Percentiles rank a stretch among this genome's conserved stretches.
Conservation (phyloP, 2,888 invertebrate species). For the Sesia bembeciformis region DNA sequence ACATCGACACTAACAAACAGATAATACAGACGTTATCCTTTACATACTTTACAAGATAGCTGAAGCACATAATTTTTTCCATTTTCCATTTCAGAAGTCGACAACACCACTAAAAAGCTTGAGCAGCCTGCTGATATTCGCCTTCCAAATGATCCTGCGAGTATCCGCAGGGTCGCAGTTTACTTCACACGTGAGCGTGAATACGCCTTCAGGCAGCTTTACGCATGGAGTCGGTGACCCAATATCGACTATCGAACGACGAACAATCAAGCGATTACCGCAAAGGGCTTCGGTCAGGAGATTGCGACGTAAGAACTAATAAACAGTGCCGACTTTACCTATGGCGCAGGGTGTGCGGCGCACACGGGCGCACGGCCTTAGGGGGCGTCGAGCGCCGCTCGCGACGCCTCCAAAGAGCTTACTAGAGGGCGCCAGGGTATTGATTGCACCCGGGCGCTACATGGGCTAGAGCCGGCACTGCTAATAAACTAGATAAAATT, state of each 20-base stretch:
- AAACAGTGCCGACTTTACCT: too few species aligned
- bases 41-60: too few species aligned
- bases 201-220: conserved; percentile 57
- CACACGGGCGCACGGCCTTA: too few species aligned
- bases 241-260: conserved; percentile 20
- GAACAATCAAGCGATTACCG: conserved; percentile 17
- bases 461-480: too few species aligned
- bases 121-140: conserved; percentile 19
- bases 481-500: too few species aligned
- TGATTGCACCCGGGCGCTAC: too few species aligned
- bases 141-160: conserved; percentile 22
- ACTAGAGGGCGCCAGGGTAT: too few species aligned
- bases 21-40: too few species aligned
- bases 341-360: too few species aligned
- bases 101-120: conserved; percentile 8
- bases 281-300: conserved; percentile 19
- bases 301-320: conserved; percentile 28
- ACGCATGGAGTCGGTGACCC: conserved; percentile 65
- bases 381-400: too few species aligned
- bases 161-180: conserved; percentile 41
- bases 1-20: too few species aligned
- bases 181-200: conserved; percentile 59
- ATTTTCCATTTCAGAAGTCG: conserved; percentile 21
- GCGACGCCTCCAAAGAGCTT: too few species aligned
- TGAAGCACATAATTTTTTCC: neutral